Conservation (phyloP, 2,797 vertebrate genomes). For the Chromobotia macracanthus region DNA sequence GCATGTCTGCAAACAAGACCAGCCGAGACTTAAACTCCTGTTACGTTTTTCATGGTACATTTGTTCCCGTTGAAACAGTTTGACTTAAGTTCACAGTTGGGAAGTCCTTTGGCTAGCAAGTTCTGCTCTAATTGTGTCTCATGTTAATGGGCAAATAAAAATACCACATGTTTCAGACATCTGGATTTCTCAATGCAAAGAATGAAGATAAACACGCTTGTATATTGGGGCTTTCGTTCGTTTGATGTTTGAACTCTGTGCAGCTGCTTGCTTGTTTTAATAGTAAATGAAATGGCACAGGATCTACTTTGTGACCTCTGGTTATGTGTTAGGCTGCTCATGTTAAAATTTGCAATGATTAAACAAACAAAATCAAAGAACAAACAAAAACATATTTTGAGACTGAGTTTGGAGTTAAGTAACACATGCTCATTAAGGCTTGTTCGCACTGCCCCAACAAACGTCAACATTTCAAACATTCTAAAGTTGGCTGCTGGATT, state of each 20-base stretch:
- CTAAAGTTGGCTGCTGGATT: background rate
- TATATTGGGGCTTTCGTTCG: background rate
- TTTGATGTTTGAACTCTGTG: conserved; percentile 41
- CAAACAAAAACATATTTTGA: background rate
- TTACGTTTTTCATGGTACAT: conserved; percentile 38
- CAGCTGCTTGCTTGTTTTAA: conserved; percentile 40
- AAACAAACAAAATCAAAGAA: conserved; percentile 12
- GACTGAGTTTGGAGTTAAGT: background rate
- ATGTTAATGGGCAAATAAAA: conserved; percentile 47
- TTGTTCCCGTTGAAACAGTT: conserved; percentile 34
- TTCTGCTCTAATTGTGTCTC: conserved; percentile 46
- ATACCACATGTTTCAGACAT: conserved; percentile 46
- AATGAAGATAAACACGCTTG: conserved; percentile 34
- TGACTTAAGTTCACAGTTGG: conserved; percentile 37
- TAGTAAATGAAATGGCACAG: conserved; percentile 29
- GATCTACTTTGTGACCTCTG: conserved; percentile 20
- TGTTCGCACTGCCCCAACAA: background rate
- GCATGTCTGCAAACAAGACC: conserved; percentile 66
- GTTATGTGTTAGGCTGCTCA: background rate
- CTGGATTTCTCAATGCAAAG: conserved; percentile 41
- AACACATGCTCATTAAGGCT: background rate
- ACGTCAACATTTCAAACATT: background rate
- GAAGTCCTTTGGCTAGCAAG: conserved; percentile 34
- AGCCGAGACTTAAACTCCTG: conserved; percentile 62
- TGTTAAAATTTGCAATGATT: background rate